Conservation (phyloP, 35 echinoderm and acorn worm species). For the Apostichopus californicus region DNA sequence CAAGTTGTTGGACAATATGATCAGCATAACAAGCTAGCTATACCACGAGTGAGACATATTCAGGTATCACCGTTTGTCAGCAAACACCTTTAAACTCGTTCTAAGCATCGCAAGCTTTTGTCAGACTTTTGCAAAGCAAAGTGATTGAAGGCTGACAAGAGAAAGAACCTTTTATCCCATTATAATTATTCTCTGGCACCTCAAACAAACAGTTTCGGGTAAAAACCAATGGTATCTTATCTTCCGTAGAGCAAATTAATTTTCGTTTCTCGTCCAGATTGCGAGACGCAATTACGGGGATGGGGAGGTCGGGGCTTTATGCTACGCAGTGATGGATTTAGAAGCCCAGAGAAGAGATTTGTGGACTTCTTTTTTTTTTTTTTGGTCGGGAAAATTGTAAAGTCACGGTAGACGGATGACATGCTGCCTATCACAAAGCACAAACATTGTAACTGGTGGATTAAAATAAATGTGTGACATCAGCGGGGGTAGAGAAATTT, state of each 20-base stretch:
- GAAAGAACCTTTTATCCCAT: slow-evolving; percentile 17
- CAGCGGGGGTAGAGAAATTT: background rate
- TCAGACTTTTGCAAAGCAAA: background rate
- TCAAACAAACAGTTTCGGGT: background rate
- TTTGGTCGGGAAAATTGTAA: background rate
- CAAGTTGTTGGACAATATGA: too few species aligned
- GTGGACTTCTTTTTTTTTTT: background rate
- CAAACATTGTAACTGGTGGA: slow-evolving; percentile 13
- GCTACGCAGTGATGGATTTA: background rate
- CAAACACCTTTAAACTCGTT: too few species aligned
- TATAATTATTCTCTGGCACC: slow-evolving; percentile 16
- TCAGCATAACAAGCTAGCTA: too few species aligned
- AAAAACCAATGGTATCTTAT: background rate
- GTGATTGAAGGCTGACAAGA: slow-evolving; percentile 7
- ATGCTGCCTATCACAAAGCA: background rate
- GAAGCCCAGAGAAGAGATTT: slow-evolving; percentile 3
- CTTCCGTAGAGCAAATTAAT: background rate
- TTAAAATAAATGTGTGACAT: slow-evolving; percentile 2
- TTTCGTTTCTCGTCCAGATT: slow-evolving; percentile 11
- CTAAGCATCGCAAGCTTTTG: background rate
- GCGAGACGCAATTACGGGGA: slow-evolving; percentile 15
- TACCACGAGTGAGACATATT: too few species aligned
- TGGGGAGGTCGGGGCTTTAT: background rate
- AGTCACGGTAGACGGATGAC: background rate
- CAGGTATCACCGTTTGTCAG: too few species aligned